Evolutionary conservation across 2,888 invertebrate genomes (phyloP).

Genomic region (Antitype chi): DNA sequence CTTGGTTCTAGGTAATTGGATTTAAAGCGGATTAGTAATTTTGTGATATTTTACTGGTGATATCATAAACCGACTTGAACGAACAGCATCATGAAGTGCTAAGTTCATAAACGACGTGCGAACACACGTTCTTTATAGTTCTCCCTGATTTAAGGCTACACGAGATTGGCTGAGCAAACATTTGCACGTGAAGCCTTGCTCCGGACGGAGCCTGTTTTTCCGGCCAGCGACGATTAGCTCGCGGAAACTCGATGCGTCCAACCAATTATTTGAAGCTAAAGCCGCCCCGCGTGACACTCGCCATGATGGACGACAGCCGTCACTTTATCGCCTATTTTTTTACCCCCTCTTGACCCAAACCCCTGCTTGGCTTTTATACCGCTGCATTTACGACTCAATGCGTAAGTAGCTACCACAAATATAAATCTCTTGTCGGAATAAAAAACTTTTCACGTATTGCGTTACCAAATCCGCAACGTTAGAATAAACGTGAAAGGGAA

Average conservation of each 20-base stretch:
- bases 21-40: constrained; percentile 20
- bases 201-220: constrained; percentile 61
- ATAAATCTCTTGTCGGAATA: constrained; percentile 60
- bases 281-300: constrained; percentile 70
- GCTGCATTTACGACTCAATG: constrained; percentile 67
- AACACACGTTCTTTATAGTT: constrained; percentile 47
- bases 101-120: constrained; percentile 30
- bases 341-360: constrained; percentile 68
- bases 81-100: constrained; percentile 29
- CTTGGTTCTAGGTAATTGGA: constrained; percentile 27
- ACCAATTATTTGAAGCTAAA: constrained; percentile 79
- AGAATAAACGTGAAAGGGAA: constrained; percentile 63
- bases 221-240: constrained; percentile 70
- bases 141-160: constrained; percentile 29
- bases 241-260: constrained; percentile 67
- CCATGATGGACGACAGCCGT: constrained; percentile 79
- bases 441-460: constrained; percentile 59
- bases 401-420: constrained; percentile 57
- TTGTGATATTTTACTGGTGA: constrained; percentile 19
- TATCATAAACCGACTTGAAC: constrained; percentile 12
- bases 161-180: constrained; percentile 54
- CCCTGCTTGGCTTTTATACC: constrained; percentile 63
- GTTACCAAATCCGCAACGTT: constrained; percentile 59
- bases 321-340: constrained; percentile 79
- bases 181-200: constrained; percentile 48